Evolutionary conservation across 2,113 vertebrate species (phyloP), one percentile per base, ranked within the genome.

Genomic region (Centropus bengalensis): DNA sequence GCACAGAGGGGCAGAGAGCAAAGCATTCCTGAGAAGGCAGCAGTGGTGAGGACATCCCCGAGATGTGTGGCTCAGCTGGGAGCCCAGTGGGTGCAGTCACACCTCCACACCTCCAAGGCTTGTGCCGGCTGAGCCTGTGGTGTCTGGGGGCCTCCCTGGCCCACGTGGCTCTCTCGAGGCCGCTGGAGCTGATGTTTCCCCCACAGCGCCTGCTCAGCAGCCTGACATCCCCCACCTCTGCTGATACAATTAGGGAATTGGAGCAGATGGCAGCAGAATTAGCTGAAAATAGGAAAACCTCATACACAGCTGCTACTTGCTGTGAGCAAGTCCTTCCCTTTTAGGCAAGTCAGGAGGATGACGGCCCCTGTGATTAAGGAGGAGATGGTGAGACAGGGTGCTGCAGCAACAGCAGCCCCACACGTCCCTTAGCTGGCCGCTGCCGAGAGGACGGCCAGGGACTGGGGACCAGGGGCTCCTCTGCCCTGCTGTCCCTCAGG

Each of bases 211-310:
- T 51, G 69, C 63, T 33, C 23, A 13, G 14, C 69, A 42, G 68
- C 6, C 63, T 73, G 86, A 52, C 90, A 77, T 8, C 83, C 69
- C 92, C 86, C 91, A 33, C 14, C 75, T 44, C 75, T 49, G 85
- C 93, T 8, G 71, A 11, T 66, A 22, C 14, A 73, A 76, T n/a
- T 19, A 47, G 69, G 73, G 64, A 91, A 40, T 2, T 18, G 79
- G 60, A 95, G 93, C 96, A 96, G 91, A 94, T 78, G 93, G 83
- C 67, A 27, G 88, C 67, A 22, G 88, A 63, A 55, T 2, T 5
- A 62, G 54, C 82, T 33, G 89, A 44, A 64, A 83, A 54, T 36
- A 73, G 74, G 73, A 32, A 62, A 84, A 64, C 26, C 84, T 56
- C 84, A n/a, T 8, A 5, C 26, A 16, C 67, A 60, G 88, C 93